Evolutionary conservation across 2,797 vertebrate species (phyloP), one percentile per base, ranked within the genome.

Genomic region (Enteromius unitaeniatus): DNA sequence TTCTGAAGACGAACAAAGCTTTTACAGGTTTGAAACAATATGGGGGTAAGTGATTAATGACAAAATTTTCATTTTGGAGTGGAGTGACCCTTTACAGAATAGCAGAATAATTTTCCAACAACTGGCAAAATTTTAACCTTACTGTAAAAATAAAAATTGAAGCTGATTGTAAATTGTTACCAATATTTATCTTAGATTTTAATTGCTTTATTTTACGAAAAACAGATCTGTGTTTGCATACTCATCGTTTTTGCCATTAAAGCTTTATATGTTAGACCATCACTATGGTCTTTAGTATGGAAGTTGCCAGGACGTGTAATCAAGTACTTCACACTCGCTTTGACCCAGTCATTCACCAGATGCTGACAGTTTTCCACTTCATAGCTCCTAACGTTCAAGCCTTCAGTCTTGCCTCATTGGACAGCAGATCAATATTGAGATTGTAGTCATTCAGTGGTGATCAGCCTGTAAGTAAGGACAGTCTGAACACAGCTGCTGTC

Each of bases 371-470:
- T 79, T 83, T 79, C 42, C 82, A 53, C 82, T 69, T 62, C 86
- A 81, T 58, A 87, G 81, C 83, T 53, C 11, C 26, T 42, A 15
- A 58, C 67, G 69, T 80, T 84, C 73, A 65, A 37, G 76, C 60
- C 77, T 79, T 80, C 64, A 47, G 58, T 84, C 51, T 78, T 53
- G 82, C 67, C 76, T 80, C 78, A 51, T 85, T 81, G 81, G 78
- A 79, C 81, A 40, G 60, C 37, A 78, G 86, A 85, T 87, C 84
- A 55, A 84, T 87, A 83, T 78, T 80, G 82, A 83, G 83, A 87
- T 87, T 84, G 85, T 83, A 62, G 85, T 58, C 67, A 58, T 80
- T 83, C 72, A 45, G 64, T 21, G 34, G 67, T 78, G 45, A 88
- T 78, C 74, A 21, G 49, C 79, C 68, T 78, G 72, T 69, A 77